phyloP scores from a whole-genome alignment of 2,113 vertebrate genomes.

The Hippoglossus stenolepis region DNA sequence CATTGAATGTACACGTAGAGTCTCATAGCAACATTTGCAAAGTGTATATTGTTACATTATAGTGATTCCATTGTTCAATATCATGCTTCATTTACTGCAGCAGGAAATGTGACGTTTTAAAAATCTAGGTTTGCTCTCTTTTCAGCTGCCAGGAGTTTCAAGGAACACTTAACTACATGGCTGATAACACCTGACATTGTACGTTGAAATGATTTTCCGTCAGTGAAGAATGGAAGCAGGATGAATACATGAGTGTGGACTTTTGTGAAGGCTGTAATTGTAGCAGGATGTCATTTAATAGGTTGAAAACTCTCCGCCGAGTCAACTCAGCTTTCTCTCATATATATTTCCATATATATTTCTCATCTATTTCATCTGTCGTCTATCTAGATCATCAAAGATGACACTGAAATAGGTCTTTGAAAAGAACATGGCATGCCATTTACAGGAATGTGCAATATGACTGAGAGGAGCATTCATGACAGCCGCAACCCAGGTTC shows the following conservation, averaged over 20 bases:
- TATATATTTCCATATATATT: background rate
- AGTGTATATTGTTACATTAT: background rate
- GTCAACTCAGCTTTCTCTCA: conserved; percentile 1
- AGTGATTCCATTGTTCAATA: background rate
- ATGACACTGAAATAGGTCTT: conserved; percentile 15
- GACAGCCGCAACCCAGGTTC: conserved; percentile 4
- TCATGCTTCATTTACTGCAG: background rate
- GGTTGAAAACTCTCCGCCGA: conserved; percentile 3
- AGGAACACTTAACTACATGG: background rate
- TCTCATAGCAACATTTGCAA: background rate
- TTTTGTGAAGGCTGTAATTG: background rate
- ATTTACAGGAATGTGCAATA: background rate
- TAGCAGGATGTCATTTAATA: conserved; percentile 11
- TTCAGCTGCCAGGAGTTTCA: conserved; percentile 22
- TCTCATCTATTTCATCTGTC: background rate
- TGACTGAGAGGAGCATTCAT: background rate
- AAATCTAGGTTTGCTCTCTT: background rate
- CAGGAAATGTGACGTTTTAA: background rate
- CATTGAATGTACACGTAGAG: too few relatives aligned
- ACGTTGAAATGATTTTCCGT: conserved; percentile 8
- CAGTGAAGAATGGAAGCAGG: conserved; percentile 2
- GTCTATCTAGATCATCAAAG: conserved; percentile 9
- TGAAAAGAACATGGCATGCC: conserved; percentile 2
- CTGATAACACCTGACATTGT: conserved; percentile 10
- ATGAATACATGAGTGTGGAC: background rate